Conservation (phyloP, 2,888 invertebrate genomes). For the Odiellus spinosus region DNA sequence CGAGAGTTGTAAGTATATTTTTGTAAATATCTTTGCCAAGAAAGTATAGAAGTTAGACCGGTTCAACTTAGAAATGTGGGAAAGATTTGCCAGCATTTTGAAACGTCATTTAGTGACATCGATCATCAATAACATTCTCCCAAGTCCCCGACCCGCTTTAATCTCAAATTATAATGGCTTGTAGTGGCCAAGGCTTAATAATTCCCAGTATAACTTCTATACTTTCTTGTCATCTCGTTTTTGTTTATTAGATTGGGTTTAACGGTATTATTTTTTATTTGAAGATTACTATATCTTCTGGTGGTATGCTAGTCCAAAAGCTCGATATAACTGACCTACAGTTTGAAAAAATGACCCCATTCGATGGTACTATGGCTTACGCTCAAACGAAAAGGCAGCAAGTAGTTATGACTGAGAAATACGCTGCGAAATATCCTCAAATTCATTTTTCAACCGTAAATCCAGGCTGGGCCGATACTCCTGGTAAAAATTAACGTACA, state of each 20-base stretch:
- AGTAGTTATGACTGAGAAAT: slow-evolving; percentile 31
- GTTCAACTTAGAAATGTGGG: no score
- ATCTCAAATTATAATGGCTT: no score
- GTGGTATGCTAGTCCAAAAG: slow-evolving; percentile 35
- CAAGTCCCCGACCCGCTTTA: no score
- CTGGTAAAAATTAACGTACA: slow-evolving; percentile 22
- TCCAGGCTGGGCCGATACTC: slow-evolving; percentile 38
- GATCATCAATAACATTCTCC: no score
- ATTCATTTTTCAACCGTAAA: slow-evolving; percentile 35
- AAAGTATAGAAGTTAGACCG: no score
- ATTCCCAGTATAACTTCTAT: no score
- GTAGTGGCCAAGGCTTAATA: no score
- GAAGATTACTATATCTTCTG: slow-evolving; percentile 33
- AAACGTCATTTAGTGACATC: no score
- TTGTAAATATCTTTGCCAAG: neutral
- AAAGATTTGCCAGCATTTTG: no score
- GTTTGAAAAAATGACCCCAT: slow-evolving; percentile 31
- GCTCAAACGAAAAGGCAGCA: slow-evolving; percentile 36
- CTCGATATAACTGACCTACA: slow-evolving; percentile 32
- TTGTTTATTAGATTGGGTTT: no score
- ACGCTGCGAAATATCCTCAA: slow-evolving; percentile 28
- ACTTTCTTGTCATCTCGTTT: no score
- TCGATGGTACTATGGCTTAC: slow-evolving; percentile 35
- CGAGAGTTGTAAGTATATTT: slow-evolving; percentile 24
- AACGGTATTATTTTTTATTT: no score